Evolutionary conservation across 2,797 vertebrate species (phyloP).

Genomic region (Artibeus lituratus): DNA sequence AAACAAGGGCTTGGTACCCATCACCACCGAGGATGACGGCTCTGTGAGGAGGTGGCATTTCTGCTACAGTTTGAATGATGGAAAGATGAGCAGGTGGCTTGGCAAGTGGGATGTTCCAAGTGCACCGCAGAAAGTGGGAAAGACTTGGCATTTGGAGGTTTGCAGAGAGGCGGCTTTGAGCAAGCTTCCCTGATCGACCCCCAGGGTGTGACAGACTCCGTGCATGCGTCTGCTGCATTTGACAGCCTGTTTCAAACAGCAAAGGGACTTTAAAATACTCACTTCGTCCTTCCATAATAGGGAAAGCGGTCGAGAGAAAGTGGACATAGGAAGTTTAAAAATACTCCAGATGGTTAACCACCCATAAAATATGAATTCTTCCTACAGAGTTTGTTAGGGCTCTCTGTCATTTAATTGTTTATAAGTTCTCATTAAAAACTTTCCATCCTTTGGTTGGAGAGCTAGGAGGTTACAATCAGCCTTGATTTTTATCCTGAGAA

Average conservation of each 20-base stretch:
- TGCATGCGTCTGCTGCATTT: background rate
- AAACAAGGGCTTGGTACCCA: background rate
- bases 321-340: background rate
- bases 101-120: background rate
- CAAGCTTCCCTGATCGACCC: background rate
- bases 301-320: background rate
- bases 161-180: background rate
- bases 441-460: slow-evolving; percentile 10
- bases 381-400: background rate
- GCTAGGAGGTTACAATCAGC: background rate
- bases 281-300: background rate
- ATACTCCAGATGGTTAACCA: slow-evolving; percentile 28
- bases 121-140: background rate
- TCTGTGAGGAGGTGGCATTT: background rate
- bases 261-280: background rate
- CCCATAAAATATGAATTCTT: slow-evolving; percentile 21
- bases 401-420: slow-evolving; percentile 32
- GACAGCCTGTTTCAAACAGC: background rate
- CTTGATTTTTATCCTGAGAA: background rate
- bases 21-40: background rate
- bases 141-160: background rate
- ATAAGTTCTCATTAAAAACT: slow-evolving; percentile 16
- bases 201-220: background rate
- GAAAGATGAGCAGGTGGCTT: background rate
- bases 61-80: background rate